Evolutionary conservation across 2,113 vertebrate species (phyloP).

Genomic region (Gambusia affinis): DNA sequence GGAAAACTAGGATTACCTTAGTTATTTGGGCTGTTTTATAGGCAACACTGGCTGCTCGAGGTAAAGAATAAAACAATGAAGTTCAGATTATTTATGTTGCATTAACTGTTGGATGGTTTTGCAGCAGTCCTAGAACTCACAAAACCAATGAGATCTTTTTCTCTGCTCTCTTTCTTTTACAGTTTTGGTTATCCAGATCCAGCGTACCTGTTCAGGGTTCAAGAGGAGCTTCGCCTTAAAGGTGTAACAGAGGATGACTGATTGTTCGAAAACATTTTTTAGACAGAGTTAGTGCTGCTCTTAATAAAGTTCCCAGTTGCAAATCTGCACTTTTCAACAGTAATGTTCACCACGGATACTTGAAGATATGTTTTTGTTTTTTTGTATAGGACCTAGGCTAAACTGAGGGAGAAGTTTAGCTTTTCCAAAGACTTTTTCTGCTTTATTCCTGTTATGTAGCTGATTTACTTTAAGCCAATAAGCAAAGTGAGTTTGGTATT

Average conservation of each 20-base stretch:
- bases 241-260: slow-evolving; percentile 76
- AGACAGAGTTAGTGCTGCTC: slow-evolving; percentile 12
- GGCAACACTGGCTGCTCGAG: not conserved
- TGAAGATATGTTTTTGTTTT: not conserved
- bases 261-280: slow-evolving; percentile 10
- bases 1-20: not conserved
- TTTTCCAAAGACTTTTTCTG: not conserved
- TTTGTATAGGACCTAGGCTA: not conserved
- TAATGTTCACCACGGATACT: not conserved
- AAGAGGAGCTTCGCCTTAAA: slow-evolving; percentile 83
- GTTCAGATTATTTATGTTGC: not conserved
- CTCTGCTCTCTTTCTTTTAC: slow-evolving; percentile 23
- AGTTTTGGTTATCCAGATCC: slow-evolving; percentile 88
- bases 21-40: not conserved
- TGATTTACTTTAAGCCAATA: not conserved
- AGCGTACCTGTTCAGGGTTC: slow-evolving; percentile 82
- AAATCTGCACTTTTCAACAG: slow-evolving; percentile 10
- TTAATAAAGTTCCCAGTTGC: not conserved
- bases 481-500: not conserved
- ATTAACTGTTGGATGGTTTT: not conserved
- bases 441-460: not conserved
- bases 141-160: not conserved
- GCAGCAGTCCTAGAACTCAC: not conserved
- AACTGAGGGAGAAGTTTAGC: not conserved
- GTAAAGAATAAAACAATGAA: not conserved